Evolutionary conservation across 1,140 invertebrate genomes (phyloP), one percentile per base, ranked within the genome.

Genomic region (Drosophila littoralis): DNA sequence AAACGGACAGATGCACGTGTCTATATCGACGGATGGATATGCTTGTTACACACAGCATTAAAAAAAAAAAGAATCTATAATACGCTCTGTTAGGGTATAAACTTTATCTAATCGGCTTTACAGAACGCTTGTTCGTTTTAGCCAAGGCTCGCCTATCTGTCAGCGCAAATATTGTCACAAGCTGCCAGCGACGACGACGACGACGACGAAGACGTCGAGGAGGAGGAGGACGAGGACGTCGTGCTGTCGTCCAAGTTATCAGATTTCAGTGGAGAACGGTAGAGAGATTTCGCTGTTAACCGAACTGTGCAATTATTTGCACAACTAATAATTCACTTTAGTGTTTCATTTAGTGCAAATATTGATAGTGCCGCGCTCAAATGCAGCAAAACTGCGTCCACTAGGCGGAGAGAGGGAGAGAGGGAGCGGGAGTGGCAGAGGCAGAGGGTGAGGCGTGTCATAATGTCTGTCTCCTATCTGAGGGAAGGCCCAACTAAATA

Each of bases 261-360:
- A 57, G 69, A 55, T 35, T 40, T 55, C 36, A 40, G 35, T 40
- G 33, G 32, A 15, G 13, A 65, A 57, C 59, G 61, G 64, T 52
- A 46, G 54, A 73, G 52, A 67, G 59, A 69, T 51, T 55, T 45
- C 58, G 50, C 38, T 75, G 75, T 78, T 66, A 81, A 75, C 70
- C 67, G 50, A 86, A 79, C 82, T 85, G 67, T 85, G 83, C 83
- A 86, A 88, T 77, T 88, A 88, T 86, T 86, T 83, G 79, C 84
- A 77, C 83, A 88, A 86, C 83, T 86, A 88, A 86, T 83, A 86
- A 86, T 86, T 88, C 82, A 86, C 83, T 86, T 88, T 83, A 88
- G 83, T 79, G 83, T 86, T 85, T 82, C 83, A 73, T 70, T 83
- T 66, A 43, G 61, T 45, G 60, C 68, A 88, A 83, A 86, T 88